Base-by-base conservation (phyloP, 2,888 invertebrate genomes). In the Ditula angustiorana region DNA sequence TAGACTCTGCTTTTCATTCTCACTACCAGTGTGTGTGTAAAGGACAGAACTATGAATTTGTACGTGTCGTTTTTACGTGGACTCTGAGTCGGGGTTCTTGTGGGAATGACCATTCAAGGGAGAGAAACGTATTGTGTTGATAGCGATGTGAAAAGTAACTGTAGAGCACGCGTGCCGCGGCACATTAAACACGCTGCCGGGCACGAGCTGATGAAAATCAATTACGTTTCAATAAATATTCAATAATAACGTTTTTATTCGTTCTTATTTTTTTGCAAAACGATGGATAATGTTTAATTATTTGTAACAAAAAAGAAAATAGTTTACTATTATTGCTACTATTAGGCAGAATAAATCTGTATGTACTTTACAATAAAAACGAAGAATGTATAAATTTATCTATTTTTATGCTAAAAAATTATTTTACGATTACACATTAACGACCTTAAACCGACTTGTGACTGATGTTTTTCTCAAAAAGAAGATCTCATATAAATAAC, bases 71-170 rank as follows among this genome's bases (percentile, higher is more conserved):
- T 59, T 47, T 47, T 59, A 33, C 46, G 21, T 46, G 16, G 30
- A 46, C 26, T 46, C 44, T 19, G 46, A 23, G 47, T 44, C 52
- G 44, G 24, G 41, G 46, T 35, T 58, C 33, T 47, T 59, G 47
- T 37, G 46, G 37, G 59, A 64, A 64, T 53, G 44, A 50, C 63
- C 63, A 64, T 64, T 64, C 58, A 23, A 59, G 53, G 59, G 49
- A 58, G 61, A 57, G 37, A 47, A 30, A 52, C 61, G 37, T 46
- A 26, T 56, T 63, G 52, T 53, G 59, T 64, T 53, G 35, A 19
- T 83, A 83, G 83, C 75, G 77, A 86, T 82, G 75, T 77, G 71
- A 77, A 76, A 84, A 82, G 85, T 87, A 87, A 84, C 82, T 82
- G 82, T 81, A 75, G 19, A 19, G 73, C 69, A 74, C 73, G 78